phyloP scores from a whole-genome alignment of 2,113 vertebrate species.

The Aptenodytes patagonicus region DNA sequence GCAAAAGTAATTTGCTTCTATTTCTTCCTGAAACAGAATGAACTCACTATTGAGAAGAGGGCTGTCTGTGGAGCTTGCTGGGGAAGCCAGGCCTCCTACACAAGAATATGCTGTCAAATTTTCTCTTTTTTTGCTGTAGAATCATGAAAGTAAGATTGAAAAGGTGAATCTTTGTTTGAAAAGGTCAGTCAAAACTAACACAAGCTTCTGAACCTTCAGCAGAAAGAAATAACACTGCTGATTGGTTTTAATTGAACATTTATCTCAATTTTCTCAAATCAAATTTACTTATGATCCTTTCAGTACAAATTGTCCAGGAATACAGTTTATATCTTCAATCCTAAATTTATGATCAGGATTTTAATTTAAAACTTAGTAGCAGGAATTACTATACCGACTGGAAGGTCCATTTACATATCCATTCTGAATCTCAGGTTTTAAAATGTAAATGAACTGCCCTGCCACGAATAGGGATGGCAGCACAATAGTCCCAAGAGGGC shows the following conservation, averaged over 20 bases:
- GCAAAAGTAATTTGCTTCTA: neutral
- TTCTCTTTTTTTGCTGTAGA: neutral
- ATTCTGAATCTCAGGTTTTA: neutral
- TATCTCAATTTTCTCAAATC: neutral
- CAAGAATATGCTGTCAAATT: neutral
- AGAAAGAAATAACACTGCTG: neutral
- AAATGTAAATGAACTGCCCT: slow-evolving; percentile 7
- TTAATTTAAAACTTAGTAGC: neutral
- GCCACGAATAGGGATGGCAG: neutral
- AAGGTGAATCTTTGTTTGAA: neutral
- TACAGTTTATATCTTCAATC: neutral
- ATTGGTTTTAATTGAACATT: neutral
- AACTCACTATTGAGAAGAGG: neutral
- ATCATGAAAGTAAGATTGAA: neutral
- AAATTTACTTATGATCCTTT: neutral
- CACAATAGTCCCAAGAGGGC: neutral
- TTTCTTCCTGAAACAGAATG: neutral
- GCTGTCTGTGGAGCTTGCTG: neutral
- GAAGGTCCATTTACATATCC: neutral
- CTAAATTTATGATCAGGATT: neutral
- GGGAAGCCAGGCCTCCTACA: neutral
- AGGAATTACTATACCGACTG: neutral
- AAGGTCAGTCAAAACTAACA: neutral
- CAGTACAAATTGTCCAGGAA: neutral
- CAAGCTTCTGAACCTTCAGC: neutral